These are phyloP conservation scores for Oreocharis arfaki DNA, from an alignment of 2,113 vertebrate species.

Conservation along the genomic window DNA sequence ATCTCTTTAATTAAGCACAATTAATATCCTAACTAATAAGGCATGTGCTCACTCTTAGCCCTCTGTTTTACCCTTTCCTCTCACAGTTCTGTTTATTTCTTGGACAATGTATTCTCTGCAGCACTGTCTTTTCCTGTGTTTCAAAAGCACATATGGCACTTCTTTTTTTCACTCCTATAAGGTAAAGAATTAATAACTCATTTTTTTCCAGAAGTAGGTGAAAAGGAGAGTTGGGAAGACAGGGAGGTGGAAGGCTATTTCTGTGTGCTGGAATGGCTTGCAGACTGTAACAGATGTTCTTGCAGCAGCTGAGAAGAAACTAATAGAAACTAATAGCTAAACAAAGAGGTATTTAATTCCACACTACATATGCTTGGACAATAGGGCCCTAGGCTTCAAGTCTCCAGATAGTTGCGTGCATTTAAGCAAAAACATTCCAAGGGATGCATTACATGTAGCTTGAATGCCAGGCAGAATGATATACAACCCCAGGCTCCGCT, in stretches of 20 bases:
- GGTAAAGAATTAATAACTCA: not conserved
- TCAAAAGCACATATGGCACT: not conserved
- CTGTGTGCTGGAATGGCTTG: not conserved
- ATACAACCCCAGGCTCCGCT: not conserved
- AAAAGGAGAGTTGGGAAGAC: not conserved
- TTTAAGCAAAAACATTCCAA: constrained; percentile 38
- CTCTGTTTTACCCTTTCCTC: not conserved
- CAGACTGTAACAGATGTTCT: constrained; percentile 26
- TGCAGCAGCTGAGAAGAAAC: constrained; percentile 40
- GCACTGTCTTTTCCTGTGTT: not conserved
- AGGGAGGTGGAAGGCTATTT: not conserved
- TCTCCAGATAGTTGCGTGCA: not conserved
- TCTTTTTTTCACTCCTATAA: not conserved
- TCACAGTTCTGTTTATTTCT: not conserved
- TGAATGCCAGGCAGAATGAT: not conserved
- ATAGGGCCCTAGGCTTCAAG: not conserved
- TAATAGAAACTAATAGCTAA: constrained; percentile 25
- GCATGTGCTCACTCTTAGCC: not conserved
- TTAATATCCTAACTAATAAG: not conserved
- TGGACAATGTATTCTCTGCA: not conserved
- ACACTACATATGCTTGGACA: not conserved
- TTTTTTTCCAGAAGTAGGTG: not conserved
- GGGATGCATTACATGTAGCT: constrained; percentile 4
- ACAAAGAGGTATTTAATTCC: constrained; percentile 42
- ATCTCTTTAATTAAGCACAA: not conserved